Evolutionary conservation across 2,113 vertebrate genomes (phyloP).

Genomic region (Tautogolabrus adspersus): DNA sequence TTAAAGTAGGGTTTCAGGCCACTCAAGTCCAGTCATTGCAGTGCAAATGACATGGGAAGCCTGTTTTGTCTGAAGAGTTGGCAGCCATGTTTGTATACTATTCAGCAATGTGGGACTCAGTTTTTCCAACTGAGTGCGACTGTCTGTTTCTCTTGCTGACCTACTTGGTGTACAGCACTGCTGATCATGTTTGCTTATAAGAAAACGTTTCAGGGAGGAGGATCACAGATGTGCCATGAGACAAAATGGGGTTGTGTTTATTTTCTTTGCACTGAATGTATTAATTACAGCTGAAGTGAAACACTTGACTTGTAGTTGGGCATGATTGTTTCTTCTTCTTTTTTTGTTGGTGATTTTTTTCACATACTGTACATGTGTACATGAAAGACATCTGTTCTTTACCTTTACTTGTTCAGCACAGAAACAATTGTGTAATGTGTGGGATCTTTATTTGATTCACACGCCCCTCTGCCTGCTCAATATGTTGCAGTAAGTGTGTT

Average conservation of each 20-base stretch:
- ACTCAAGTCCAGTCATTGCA: background rate
- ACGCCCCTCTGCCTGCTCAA: no score
- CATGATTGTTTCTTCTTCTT: background rate
- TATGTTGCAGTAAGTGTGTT: no score
- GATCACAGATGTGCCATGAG: no score
- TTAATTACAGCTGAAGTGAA: background rate
- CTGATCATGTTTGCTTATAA: constrained; percentile 23
- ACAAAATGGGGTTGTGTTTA: background rate
- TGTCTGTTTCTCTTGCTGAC: constrained; percentile 39
- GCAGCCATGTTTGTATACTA: constrained; percentile 11
- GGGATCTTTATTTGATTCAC: no score
- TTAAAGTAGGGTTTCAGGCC: background rate
- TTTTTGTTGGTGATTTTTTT: no score
- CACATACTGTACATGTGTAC: no score
- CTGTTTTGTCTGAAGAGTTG: constrained; percentile 3
- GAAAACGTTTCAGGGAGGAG: no score
- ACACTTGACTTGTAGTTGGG: background rate
- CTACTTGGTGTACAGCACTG: background rate
- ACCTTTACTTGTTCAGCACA: no score
- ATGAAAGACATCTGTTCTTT: no score
- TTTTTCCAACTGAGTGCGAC: constrained; percentile 23
- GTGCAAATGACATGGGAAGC: constrained; percentile 4
- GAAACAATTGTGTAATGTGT: no score
- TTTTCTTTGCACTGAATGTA: background rate
- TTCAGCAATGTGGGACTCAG: constrained; percentile 53